Conservation (phyloP, 2,888 invertebrate species). For the Ecdyonurus torrentis region DNA sequence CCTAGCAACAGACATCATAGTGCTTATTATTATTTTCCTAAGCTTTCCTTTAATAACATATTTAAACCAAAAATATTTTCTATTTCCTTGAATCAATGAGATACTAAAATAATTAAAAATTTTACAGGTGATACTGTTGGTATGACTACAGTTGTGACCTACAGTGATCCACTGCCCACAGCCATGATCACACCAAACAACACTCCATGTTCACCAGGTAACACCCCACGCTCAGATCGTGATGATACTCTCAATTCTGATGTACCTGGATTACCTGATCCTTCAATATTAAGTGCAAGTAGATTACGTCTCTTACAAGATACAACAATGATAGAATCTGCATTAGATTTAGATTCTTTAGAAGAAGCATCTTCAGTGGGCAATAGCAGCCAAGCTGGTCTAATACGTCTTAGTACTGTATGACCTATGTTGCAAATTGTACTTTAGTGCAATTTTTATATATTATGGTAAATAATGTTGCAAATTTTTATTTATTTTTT, state of each 20-base stretch:
- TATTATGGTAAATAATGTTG: too few relatives aligned
- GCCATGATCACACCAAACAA: background rate
- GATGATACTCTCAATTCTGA: background rate
- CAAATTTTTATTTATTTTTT: too few relatives aligned
- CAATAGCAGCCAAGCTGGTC: conserved; percentile 46
- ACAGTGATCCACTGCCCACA: background rate
- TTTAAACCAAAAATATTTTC: too few relatives aligned
- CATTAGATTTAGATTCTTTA: conserved; percentile 71
- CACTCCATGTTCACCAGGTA: background rate
- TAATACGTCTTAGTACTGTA: conserved; percentile 32
- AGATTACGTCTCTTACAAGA: conserved; percentile 63
- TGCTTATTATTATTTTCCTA: too few relatives aligned
- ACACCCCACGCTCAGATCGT: background rate
- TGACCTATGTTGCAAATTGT: too few relatives aligned
- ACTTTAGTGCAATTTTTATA: too few relatives aligned
- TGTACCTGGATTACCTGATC: background rate
- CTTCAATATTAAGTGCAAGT: conserved; percentile 41
- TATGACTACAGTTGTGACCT: background rate
- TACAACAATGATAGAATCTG: conserved; percentile 82
- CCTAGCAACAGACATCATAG: too few relatives aligned
- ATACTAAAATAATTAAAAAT: too few relatives aligned
- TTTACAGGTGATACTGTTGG: background rate
- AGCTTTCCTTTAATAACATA: too few relatives aligned
- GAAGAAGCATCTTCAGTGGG: conserved; percentile 51
- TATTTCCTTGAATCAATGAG: too few relatives aligned